Evolutionary conservation across 2,888 invertebrate genomes (phyloP), one percentile per base, ranked within the genome.

Genomic region (Stenichneumon culpator): DNA sequence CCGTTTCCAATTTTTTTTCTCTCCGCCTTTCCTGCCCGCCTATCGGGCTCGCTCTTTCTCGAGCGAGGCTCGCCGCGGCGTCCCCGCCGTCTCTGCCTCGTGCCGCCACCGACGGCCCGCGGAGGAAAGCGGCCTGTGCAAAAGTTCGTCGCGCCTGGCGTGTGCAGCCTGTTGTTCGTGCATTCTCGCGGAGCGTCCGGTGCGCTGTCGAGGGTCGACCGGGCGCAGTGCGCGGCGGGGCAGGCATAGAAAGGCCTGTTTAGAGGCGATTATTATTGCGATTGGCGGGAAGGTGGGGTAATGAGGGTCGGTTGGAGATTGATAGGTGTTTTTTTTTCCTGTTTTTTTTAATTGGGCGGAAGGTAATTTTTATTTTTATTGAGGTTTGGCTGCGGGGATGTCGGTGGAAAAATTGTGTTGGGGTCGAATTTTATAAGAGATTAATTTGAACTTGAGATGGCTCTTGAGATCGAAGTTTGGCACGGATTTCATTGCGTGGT

Each of bases 1-100:
- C 68, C 79, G 75, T 87, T 87, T 87, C 86, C 79, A 84, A 79
- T 72, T 81, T 73, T 73, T 73, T 75, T 63, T 74, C 54, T 54
- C 22, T 39, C 68, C 19, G 7, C 44, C 52, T 54, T 47, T 50
- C n/a, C 11, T n/a, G 14, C 79, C 65, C 65, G n/a, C 39, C 28
- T 19, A 52, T 52, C 54, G 19, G 36, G 25, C 36, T 36, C 7
- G 16, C 69, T 63, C 54, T 44, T 52, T 28, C 72, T 19, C 52
- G 14, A 28, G 22, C 28, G 22, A 5, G 11, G 60, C 22, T 19
- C 54, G 60, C 65, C 54, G 44, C 54, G 44, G 65, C 82, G 67
- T 82, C 78, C 85, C 79, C 85, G 57, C 67, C 50, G 39, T 3
- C 44, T 14, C 70, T 60, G 79, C 50, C 67, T 78, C 79, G 82